These are phyloP conservation scores for Epinephelus coioides DNA, from an alignment of 2,797 vertebrate species.

Conservation along the genomic window DNA sequence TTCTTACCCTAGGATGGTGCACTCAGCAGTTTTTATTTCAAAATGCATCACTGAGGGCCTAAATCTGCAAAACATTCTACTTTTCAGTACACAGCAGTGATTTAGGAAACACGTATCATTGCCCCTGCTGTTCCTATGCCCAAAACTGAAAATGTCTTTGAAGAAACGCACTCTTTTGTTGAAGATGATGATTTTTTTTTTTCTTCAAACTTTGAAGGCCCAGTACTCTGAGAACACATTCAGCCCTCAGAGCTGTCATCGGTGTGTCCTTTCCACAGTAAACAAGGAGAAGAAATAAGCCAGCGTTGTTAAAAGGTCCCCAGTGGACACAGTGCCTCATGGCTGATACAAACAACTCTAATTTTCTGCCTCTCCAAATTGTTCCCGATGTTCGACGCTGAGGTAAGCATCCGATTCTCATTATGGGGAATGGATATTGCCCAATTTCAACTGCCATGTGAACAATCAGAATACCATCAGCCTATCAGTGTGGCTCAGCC, in stretches of 20 bases:
- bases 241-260: conserved; percentile 42
- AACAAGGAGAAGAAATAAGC: conserved; percentile 51
- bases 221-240: conserved; percentile 17
- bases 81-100: conserved; percentile 20
- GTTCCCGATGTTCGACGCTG: conserved; percentile 31
- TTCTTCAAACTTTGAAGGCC: conserved; percentile 28
- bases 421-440: conserved; percentile 35
- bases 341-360: conserved; percentile 48
- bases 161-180: conserved; percentile 24
- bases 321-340: conserved; percentile 20
- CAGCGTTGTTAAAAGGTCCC: conserved; percentile 28
- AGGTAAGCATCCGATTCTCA: conserved; percentile 51
- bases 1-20: neutral
- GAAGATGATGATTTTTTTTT: conserved; percentile 1
- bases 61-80: conserved; percentile 24
- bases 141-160: conserved; percentile 31
- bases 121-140: conserved; percentile 24
- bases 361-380: conserved; percentile 46
- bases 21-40: conserved; percentile 21
- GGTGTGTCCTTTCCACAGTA: conserved; percentile 40
- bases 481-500: conserved; percentile 1
- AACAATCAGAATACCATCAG: conserved; percentile 46
- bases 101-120: conserved; percentile 50
- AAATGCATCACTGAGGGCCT: conserved; percentile 12
- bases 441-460: conserved; percentile 40